Conservation (phyloP, 2,797 vertebrate genomes). For the Crocodylus rhombifer region DNA sequence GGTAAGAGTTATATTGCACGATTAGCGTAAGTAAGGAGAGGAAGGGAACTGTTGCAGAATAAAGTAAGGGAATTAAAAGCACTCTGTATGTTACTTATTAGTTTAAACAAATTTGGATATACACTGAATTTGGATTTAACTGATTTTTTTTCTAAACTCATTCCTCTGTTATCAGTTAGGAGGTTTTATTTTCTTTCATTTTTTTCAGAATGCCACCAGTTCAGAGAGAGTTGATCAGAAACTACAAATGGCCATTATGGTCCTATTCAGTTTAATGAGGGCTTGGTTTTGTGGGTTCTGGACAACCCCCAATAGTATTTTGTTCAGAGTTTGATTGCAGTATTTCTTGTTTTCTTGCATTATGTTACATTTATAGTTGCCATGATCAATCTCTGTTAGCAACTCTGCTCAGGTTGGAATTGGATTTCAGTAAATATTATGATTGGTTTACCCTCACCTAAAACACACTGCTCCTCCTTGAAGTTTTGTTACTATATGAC, state of each 20-base stretch:
- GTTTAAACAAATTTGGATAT: background rate
- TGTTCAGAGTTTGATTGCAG: background rate
- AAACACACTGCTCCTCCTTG: background rate
- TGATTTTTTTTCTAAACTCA: rapidly evolving
- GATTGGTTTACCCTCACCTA: conserved; percentile 36
- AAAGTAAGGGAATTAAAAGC: background rate
- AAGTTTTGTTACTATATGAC: conserved; percentile 34
- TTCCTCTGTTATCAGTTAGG: background rate
- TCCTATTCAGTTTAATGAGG: conserved; percentile 5
- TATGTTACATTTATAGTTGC: conserved; percentile 37
- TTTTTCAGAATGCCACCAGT: background rate
- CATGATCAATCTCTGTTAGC: conserved; percentile 32
- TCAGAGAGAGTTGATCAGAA: background rate
- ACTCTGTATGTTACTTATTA: background rate
- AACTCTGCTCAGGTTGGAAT: conserved; percentile 26
- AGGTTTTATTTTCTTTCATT: background rate
- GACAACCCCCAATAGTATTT: background rate
- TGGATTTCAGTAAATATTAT: conserved; percentile 37
- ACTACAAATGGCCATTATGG: background rate
- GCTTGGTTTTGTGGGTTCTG: rapidly evolving
- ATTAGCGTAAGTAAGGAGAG: background rate
- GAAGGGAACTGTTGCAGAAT: background rate
- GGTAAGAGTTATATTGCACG: background rate
- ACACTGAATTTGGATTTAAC: background rate
- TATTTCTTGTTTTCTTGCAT: conserved; percentile 44